Evolutionary conservation across 2,113 vertebrate genomes (phyloP).

Genomic region (Elgaria multicarinata): DNA sequence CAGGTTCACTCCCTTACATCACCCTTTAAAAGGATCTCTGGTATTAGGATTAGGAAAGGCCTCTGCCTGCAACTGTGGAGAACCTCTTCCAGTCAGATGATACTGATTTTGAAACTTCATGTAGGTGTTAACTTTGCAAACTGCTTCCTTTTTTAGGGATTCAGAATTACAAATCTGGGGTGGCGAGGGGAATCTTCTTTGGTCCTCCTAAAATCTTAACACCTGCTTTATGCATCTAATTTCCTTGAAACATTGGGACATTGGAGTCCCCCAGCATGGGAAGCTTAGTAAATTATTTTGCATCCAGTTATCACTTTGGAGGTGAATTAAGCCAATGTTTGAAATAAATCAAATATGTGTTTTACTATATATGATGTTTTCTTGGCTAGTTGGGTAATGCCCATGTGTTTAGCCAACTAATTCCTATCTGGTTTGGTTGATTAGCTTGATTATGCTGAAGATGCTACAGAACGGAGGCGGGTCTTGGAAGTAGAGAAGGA

Average conservation of each 20-base stretch:
- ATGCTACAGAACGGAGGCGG: conserved; percentile 96
- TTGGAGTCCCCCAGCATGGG: background rate
- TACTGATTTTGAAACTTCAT: background rate
- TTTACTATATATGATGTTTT: conserved; percentile 14
- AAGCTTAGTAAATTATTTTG: background rate
- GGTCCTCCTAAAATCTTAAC: background rate
- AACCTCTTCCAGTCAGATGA: background rate
- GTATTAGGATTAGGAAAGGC: background rate
- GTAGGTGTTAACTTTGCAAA: background rate
- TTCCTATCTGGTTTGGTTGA: conserved; percentile 16
- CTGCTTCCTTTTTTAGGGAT: background rate
- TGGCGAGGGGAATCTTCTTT: too few species aligned
- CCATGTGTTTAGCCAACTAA: conserved; percentile 30
- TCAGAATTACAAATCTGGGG: background rate
- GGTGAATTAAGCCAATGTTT: background rate
- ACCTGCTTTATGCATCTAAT: background rate
- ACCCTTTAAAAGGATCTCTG: background rate
- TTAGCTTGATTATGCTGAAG: conserved; percentile 96
- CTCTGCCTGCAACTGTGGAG: background rate
- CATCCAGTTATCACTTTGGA: background rate
- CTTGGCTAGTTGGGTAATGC: conserved; percentile 13
- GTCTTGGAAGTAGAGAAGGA: conserved; percentile 98
- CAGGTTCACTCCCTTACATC: background rate
- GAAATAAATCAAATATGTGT: background rate
- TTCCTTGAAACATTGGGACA: background rate